Evolutionary conservation across 64 coral and sea anemone species (phyloP), one percentile per base, ranked within the genome.

Genomic region (Pocillopora damicornis): DNA sequence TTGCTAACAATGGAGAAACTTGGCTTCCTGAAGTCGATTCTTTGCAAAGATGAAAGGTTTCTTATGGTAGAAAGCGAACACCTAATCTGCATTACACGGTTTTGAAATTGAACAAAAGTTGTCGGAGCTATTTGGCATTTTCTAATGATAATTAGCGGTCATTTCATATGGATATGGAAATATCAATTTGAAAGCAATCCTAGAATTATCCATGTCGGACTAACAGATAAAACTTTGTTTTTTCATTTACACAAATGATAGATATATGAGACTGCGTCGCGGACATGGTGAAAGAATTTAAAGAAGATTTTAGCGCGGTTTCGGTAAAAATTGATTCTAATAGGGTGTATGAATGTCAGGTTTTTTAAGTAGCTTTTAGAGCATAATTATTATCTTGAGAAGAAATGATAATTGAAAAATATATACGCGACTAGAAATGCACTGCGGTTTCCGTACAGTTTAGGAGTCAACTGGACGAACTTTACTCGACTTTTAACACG

Each of bases 91-190:
- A 57, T 73, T 58, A 73, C 26, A 25, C 37, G 11, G 63, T 66
- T 20, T 85, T 58, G 63, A 85, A 85, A 73, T 69, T 73, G 61
- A 73, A 85, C 26, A 85, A 18, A 85, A 85, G 72, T 66, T 85
- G 26, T 42, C 81, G 36, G 63, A 58, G 65, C 16, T 8, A 72
- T 51, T 51, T 51, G 81, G 12, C 63, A 66, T 72, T 85, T 85
- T 73, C 42, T 51, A 51, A 51, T 51, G 42, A 58, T 71, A 72
- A 85, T 56, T 72, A 63, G 80, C 61, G 80, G 62, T 34, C 17
- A 56, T 72, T 85, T 72, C 20, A 25, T 22, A 85, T 72, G 64
- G 51, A 85, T 85, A 85, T 58, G 56, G 22, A 56, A 85, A 85
- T 83, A n/a, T 67, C 80, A 66, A 68, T 35, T 67, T 67, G 61